Percentiles rank a stretch among this genome's conserved stretches.
phyloP scores from a whole-genome alignment of 2,797 vertebrate genomes.

The Balearica regulorum region DNA sequence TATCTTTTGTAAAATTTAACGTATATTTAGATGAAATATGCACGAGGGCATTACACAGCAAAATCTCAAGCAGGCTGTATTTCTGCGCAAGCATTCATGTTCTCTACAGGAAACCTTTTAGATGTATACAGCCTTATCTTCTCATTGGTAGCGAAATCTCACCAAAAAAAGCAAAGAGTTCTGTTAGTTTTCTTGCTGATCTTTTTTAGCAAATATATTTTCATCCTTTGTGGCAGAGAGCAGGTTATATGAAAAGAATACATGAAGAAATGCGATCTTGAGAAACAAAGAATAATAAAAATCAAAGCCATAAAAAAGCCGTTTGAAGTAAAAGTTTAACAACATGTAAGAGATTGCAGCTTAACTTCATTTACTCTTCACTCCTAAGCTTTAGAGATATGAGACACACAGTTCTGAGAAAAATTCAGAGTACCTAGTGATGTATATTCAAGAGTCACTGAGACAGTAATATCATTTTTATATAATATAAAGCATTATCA shows the following conservation, averaged over 20 bases:
- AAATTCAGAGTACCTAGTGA: not conserved
- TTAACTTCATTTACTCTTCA: conserved; percentile 25
- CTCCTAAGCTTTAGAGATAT: not conserved
- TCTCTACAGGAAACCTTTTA: not conserved
- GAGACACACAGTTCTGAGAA: not conserved
- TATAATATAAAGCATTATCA: not conserved
- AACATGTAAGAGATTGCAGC: not conserved
- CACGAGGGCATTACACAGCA: not conserved
- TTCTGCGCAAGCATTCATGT: not conserved
- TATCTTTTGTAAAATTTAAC: not conserved
- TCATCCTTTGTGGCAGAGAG: not conserved
- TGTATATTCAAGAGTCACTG: not conserved
- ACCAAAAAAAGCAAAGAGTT: not conserved
- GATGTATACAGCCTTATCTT: not conserved
- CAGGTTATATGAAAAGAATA: not conserved
- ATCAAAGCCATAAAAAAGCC: not conserved
- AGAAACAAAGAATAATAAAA: conserved; percentile 5
- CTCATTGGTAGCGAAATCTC: not conserved
- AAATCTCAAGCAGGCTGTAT: not conserved
- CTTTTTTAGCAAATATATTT: not conserved
- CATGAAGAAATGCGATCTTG: not conserved
- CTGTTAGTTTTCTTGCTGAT: not conserved
- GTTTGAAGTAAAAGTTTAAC: not conserved
- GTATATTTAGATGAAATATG: not conserved
- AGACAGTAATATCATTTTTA: not conserved